These are phyloP conservation scores for Echinops telfairi DNA, from an alignment of 2,113 vertebrate species.

Conservation along the genomic window DNA sequence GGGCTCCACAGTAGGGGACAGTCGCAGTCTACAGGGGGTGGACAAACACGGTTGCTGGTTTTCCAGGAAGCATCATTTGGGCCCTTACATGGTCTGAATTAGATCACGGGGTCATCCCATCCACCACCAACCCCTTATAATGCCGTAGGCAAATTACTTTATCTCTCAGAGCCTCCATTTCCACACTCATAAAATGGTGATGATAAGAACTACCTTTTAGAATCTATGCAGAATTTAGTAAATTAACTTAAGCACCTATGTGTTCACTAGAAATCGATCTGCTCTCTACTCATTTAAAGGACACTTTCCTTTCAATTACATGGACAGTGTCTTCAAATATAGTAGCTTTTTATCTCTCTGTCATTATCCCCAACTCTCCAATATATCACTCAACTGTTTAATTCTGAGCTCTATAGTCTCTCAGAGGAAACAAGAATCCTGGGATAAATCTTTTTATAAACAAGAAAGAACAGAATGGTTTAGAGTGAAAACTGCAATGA, in stretches of 20 bases:
- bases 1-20: constrained; percentile 95
- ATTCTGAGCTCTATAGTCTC: background rate
- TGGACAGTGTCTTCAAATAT: background rate
- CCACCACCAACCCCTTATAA: background rate
- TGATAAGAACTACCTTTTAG: background rate
- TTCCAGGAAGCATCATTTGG: background rate
- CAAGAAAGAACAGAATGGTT: background rate
- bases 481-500: background rate
- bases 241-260: background rate
- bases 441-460: background rate
- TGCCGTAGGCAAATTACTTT: background rate
- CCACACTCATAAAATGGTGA: background rate
- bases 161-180: background rate
- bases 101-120: background rate
- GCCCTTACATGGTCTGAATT: background rate
- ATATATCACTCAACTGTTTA: background rate
- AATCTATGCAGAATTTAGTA: background rate
- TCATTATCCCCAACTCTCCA: background rate
- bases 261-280: background rate
- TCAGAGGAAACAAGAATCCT: background rate
- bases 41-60: constrained; percentile 19
- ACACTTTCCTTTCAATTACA: background rate
- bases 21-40: constrained; percentile 88
- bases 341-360: background rate
- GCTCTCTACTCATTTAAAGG: constrained; percentile 20